Base-by-base conservation (phyloP, 1,140 invertebrate species). In the Anadara kagoshimensis region DNA sequence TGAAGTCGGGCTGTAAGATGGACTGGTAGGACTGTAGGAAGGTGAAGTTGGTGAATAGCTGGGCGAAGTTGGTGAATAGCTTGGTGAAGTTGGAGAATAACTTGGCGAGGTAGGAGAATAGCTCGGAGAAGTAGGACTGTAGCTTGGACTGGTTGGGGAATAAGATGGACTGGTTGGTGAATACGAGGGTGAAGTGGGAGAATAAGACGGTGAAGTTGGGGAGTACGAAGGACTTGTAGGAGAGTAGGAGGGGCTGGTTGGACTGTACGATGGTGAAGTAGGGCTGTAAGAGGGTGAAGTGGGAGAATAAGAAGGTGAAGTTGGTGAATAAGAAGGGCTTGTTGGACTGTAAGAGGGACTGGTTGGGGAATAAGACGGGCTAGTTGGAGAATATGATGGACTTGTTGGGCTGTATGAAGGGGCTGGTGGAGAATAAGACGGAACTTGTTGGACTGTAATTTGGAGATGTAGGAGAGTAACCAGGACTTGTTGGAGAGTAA, bases 191-290 rank as follows among this genome's bases (percentile, higher is more conserved):
- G 75, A 81, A 7, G 85, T 86, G 16, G 91, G 94, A 4, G 94
- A 94, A 85, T 96, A 96, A 78, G 91, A 93, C 5, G 86, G 86
- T 43, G 79, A 72, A 1, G 94, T 95, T 0, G 96, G 95, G 1
- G 95, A 96, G 89, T 97, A 97, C 79, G 94, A 95, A 0, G 95
- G 94, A 64, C 80, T 82, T 14, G 87, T 86, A 29, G 89, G 83
- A 56, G 85, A 81, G 77, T 96, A 96, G 18, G 92, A 92, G 0
- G 94, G 94, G 79, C 92, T 93, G 0, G 95, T 90, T 16, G 91
- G 89, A 49, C 84, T 87, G 29, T 95, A 92, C 0, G 93, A 94
- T 53, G 78, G 87, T 67, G 78, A 85, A 92, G 94, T 94, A 0
- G 94, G 90, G 5, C 85, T 88, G 73, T 91, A 92, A 20, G 81